A percentile compares a stretch with the other conserved stretches of the same genome.
Evolutionary conservation across 2,797 vertebrate genomes (phyloP).

Genomic region (Melanotaenia trifasciata): DNA sequence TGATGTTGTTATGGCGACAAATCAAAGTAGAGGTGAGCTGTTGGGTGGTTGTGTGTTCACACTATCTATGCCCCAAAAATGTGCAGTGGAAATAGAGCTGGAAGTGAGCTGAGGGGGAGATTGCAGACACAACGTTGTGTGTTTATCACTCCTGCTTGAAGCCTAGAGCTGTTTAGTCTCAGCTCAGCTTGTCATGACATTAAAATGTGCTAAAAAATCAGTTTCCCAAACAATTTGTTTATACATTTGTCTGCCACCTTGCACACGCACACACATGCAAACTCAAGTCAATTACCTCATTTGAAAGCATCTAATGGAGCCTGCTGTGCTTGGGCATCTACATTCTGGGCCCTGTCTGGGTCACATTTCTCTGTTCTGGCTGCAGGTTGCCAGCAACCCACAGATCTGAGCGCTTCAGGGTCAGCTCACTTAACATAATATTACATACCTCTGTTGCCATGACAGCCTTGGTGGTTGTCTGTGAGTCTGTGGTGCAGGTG

Average conservation of each 20-base stretch:
- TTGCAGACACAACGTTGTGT: constrained; percentile 33
- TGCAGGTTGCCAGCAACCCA: constrained; percentile 44
- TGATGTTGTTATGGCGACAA: constrained; percentile 78
- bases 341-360: constrained; percentile 37
- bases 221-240: constrained; percentile 16
- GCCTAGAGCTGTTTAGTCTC: constrained; percentile 38
- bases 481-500: constrained; percentile 58
- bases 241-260: constrained; percentile 12
- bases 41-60: constrained; percentile 42
- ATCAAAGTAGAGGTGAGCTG: constrained; percentile 69
- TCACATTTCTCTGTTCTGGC: constrained; percentile 48
- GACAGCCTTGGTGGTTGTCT: constrained; percentile 59
- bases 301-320: constrained; percentile 45
- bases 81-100: constrained; percentile 25
- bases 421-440: constrained; percentile 50
- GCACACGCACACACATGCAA: not conserved
- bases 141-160: constrained; percentile 33
- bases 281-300: constrained; percentile 42
- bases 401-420: constrained; percentile 23
- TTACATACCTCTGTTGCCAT: constrained; percentile 68
- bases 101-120: constrained; percentile 34
- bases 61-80: constrained; percentile 36
- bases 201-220: constrained; percentile 16
- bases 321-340: constrained; percentile 22
- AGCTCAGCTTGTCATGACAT: constrained; percentile 26